Conservation (phyloP, 2,797 vertebrate genomes). For the Sebastes cheni region DNA sequence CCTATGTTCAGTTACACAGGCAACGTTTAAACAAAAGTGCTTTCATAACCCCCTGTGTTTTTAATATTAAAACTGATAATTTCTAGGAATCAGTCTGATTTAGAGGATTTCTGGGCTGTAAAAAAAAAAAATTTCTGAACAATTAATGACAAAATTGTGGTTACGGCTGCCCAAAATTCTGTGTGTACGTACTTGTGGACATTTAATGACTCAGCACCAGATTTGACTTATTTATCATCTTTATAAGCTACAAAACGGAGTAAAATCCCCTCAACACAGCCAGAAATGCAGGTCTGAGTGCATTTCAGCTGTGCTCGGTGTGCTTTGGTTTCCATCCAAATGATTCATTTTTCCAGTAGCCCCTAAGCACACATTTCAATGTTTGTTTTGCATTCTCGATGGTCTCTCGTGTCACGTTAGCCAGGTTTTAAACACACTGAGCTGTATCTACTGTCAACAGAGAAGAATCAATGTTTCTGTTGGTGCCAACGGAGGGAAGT, state of each 20-base stretch:
- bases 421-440: slow-evolving; percentile 34
- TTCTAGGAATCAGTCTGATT: not conserved
- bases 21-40: not conserved
- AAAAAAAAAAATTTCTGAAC: not conserved
- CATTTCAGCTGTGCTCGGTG: not conserved
- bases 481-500: slow-evolving; percentile 17
- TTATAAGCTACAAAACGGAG: not conserved
- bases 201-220: not conserved
- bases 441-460: slow-evolving; percentile 43
- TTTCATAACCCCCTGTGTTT: not conserved
- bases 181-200: not conserved
- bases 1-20: not conserved
- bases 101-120: not conserved
- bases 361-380: slow-evolving; percentile 21
- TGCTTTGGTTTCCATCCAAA: slow-evolving; percentile 21
- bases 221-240: not conserved
- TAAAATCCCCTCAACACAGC: not conserved
- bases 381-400: slow-evolving; percentile 27
- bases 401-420: not conserved
- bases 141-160: not conserved
- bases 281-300: not conserved
- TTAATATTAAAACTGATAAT: not conserved
- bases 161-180: not conserved
- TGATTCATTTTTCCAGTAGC: not conserved
- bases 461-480: slow-evolving; percentile 29